Conservation (phyloP, 2,797 vertebrate genomes). For the Staurois parvus region DNA sequence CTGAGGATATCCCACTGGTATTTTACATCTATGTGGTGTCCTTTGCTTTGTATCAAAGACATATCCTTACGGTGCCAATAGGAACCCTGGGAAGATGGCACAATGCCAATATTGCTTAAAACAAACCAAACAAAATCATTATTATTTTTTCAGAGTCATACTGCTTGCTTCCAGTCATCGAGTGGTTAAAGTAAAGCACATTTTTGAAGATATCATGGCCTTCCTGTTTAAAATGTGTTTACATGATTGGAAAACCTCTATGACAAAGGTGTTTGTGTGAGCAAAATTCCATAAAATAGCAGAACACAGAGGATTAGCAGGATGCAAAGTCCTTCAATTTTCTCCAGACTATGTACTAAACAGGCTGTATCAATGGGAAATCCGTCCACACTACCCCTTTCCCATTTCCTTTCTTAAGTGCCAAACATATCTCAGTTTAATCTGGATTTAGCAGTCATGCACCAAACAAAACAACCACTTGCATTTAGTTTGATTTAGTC, state of each 20-base stretch:
- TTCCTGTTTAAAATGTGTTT: constrained; percentile 45
- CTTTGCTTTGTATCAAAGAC: constrained; percentile 3
- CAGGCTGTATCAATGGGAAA: background rate
- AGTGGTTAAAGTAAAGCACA: constrained; percentile 12
- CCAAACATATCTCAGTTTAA: background rate
- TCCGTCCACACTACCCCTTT: background rate
- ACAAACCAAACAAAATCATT: constrained; percentile 44
- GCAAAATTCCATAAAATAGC: constrained; percentile 12
- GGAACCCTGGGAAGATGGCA: constrained; percentile 22
- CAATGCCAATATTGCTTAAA: constrained; percentile 21
- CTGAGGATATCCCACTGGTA: too few relatives aligned
- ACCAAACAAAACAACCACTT: background rate
- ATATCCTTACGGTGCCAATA: constrained; percentile 29
- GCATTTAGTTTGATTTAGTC: background rate
- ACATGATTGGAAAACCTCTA: constrained; percentile 22
- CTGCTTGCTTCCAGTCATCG: constrained; percentile 9
- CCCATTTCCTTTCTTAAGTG: constrained; percentile 12
- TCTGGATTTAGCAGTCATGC: background rate
- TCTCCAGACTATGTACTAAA: background rate
- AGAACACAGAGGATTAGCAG: constrained; percentile 1
- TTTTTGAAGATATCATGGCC: constrained; percentile 37
- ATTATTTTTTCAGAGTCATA: constrained; percentile 18
- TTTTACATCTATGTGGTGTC: background rate
- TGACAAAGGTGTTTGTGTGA: background rate
- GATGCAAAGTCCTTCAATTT: background rate